Conservation (phyloP, 2,888 invertebrate genomes). For the Ptycholaimellus sp. region DNA sequence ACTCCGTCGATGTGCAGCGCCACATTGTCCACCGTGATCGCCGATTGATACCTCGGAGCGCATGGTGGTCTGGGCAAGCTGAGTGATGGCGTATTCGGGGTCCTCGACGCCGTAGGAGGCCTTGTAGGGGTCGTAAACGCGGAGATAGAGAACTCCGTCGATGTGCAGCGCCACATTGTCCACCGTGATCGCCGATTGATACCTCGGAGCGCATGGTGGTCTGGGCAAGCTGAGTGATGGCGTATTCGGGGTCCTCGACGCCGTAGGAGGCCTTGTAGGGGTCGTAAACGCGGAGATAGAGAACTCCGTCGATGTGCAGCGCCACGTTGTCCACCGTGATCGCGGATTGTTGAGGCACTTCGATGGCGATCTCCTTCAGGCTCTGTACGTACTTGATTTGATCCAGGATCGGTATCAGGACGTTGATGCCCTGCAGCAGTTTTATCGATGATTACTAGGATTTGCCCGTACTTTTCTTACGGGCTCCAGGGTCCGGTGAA, state of each 20-base stretch:
- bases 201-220: slow-evolving; percentile 93
- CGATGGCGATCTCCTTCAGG: slow-evolving; percentile 93
- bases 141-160: slow-evolving; percentile 83
- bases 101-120: slow-evolving; percentile 96
- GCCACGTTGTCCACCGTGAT: slow-evolving; percentile 94
- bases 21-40: slow-evolving; percentile 91
- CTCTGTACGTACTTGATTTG: slow-evolving; percentile 88
- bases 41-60: slow-evolving; percentile 76
- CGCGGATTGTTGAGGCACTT: slow-evolving; percentile 92
- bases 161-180: slow-evolving; percentile 89
- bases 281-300: slow-evolving; percentile 74
- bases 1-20: slow-evolving; percentile 88
- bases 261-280: slow-evolving; percentile 87
- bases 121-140: slow-evolving; percentile 73
- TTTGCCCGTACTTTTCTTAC: slow-evolving; percentile 22
- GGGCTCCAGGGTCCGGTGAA: slow-evolving; percentile 68
- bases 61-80: slow-evolving; percentile 97
- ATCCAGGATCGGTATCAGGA: slow-evolving; percentile 70
- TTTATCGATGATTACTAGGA: not conserved
- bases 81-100: slow-evolving; percentile 94
- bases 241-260: slow-evolving; percentile 96
- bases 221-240: slow-evolving; percentile 91
- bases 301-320: slow-evolving; percentile 77
- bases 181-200: slow-evolving; percentile 78
- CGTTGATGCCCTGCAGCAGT: slow-evolving; percentile 47